A percentile compares a stretch with the other conserved stretches of the same genome.
Conservation (phyloP, 1,140 invertebrate species). For the Zophobas atratus region DNA sequence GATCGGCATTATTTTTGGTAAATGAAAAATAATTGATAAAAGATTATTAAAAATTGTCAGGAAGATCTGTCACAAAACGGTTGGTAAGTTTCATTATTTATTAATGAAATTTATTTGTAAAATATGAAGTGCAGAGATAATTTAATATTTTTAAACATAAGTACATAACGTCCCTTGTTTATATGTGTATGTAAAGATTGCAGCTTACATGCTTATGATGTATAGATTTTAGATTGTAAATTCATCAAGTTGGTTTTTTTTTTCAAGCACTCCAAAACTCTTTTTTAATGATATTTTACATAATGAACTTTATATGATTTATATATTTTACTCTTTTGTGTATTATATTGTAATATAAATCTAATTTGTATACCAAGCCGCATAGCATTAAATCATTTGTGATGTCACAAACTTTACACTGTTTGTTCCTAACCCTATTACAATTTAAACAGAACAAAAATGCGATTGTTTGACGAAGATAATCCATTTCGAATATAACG, state of each 20-base stretch:
- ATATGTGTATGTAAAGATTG: slow-evolving; percentile 54
- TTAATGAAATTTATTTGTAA: slow-evolving; percentile 48
- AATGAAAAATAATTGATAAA: slow-evolving; percentile 51
- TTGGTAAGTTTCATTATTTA: slow-evolving; percentile 10
- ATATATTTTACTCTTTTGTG: slow-evolving; percentile 55
- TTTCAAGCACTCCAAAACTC: slow-evolving; percentile 37
- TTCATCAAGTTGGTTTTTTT: slow-evolving; percentile 34
- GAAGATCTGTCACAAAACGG: slow-evolving; percentile 28
- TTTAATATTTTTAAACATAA: slow-evolving; percentile 53
- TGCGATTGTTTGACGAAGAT: too few relatives aligned
- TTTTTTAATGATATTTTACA: slow-evolving; percentile 51
- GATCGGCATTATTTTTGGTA: slow-evolving; percentile 55
- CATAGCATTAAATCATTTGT: slow-evolving; percentile 62
- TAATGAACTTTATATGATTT: slow-evolving; percentile 43
- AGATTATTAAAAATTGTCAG: slow-evolving; percentile 32
- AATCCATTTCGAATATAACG: too few relatives aligned
- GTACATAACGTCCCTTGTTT: slow-evolving; percentile 53
- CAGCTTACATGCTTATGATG: slow-evolving; percentile 54
- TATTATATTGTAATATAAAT: slow-evolving; percentile 63
- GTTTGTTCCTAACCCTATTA: slow-evolving; percentile 27
- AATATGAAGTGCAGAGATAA: slow-evolving; percentile 52
- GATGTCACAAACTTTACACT: slow-evolving; percentile 53
- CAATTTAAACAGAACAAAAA: too few relatives aligned
- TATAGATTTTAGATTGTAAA: slow-evolving; percentile 54
- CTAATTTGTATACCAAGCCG: slow-evolving; percentile 63